Percentiles rank a stretch among this genome's conserved stretches.
phyloP scores from a whole-genome alignment of 53 echinoderm and acorn worm genomes.

The Pentamera pediparva region DNA sequence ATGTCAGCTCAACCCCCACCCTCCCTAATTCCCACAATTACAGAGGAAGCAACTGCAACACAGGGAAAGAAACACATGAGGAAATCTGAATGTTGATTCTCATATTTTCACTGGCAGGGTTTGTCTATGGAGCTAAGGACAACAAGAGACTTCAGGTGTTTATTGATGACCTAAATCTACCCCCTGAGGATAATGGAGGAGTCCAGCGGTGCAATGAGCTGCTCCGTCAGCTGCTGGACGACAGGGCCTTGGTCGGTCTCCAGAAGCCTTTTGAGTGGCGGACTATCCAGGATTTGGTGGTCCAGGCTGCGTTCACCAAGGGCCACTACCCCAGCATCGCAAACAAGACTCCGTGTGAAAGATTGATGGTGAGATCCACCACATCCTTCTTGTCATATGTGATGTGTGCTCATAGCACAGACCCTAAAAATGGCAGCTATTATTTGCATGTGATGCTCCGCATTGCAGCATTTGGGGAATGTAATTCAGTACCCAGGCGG shows the following conservation, averaged over 20 bases:
- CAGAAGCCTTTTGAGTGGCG: slow-evolving; percentile 99
- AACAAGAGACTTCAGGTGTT: slow-evolving; percentile 94
- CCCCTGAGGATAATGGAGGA: slow-evolving; percentile 77
- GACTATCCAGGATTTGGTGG: slow-evolving; percentile 79
- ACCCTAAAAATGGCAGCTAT: background rate
- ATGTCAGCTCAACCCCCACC: too few species aligned
- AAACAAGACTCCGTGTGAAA: slow-evolving; percentile 39
- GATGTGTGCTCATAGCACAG: too few species aligned
- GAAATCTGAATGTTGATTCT: background rate
- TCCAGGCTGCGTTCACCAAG: slow-evolving; percentile 69
- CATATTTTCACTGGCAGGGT: slow-evolving; percentile 42
- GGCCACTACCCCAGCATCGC: slow-evolving; percentile 68
- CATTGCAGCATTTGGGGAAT: background rate
- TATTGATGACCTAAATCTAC: slow-evolving; percentile 90
- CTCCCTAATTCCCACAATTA: too few species aligned
- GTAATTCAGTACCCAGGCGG: background rate
- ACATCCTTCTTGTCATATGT: background rate
- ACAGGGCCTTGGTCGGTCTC: slow-evolving; percentile 73
- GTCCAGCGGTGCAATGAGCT: slow-evolving; percentile 90
- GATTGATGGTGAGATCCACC: slow-evolving; percentile 3
- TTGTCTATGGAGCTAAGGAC: slow-evolving; percentile 95
- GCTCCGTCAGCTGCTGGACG: slow-evolving; percentile 84
- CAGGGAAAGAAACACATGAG: too few species aligned
- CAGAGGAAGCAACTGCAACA: too few species aligned
- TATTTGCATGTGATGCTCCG: background rate